Percentiles rank a stretch among this genome's conserved stretches.
phyloP scores from a whole-genome alignment of 2,113 vertebrate genomes.

The Dipodomys ordii region DNA sequence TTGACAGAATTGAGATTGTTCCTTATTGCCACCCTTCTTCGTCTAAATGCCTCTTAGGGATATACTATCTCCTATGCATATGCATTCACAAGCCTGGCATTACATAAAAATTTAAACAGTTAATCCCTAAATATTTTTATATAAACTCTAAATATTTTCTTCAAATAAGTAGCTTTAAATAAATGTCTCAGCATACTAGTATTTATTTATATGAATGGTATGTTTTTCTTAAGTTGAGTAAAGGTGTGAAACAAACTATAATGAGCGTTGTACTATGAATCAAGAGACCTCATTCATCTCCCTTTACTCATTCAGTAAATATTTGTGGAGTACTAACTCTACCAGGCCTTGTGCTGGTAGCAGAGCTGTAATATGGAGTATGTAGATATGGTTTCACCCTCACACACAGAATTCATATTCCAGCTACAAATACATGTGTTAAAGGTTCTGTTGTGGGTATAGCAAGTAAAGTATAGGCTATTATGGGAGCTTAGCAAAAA shows the following conservation, averaged over 20 bases:
- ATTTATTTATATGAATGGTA: background rate
- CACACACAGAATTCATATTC: background rate
- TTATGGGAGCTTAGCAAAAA: background rate
- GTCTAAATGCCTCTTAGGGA: background rate
- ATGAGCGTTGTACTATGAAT: background rate
- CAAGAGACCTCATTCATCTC: background rate
- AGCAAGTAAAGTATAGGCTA: background rate
- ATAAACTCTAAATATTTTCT: slow-evolving; percentile 13
- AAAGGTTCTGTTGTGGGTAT: background rate
- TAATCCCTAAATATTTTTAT: slow-evolving; percentile 8
- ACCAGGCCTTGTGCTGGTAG: background rate
- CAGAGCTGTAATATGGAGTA: background rate
- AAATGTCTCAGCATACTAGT: background rate
- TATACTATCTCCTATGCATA: background rate
- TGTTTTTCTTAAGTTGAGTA: background rate
- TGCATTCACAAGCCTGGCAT: background rate
- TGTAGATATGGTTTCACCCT: background rate
- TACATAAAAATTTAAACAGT: background rate
- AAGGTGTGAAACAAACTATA: slow-evolving; percentile 11
- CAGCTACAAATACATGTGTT: background rate
- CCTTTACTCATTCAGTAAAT: background rate
- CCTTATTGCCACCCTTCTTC: background rate
- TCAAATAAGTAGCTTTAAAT: background rate
- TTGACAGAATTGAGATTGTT: slow-evolving; percentile 9
- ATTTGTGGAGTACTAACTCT: background rate